Conservation (phyloP, 2,888 invertebrate species). For the Operophtera brumata region DNA sequence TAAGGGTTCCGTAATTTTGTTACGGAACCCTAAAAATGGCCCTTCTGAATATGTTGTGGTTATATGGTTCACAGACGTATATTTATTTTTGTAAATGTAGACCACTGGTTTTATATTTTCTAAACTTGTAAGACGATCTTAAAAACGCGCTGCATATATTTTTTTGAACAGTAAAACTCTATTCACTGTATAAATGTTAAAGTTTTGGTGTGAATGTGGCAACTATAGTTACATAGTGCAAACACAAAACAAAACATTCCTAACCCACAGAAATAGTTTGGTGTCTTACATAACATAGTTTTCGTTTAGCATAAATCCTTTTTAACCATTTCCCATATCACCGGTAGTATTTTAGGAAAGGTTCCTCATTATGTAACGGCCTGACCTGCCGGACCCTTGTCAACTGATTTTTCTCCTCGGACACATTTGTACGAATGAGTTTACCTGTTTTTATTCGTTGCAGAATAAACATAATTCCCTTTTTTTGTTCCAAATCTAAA, state of each 20-base stretch:
- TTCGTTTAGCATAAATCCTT: conserved; percentile 36
- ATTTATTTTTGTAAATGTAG: too few species aligned
- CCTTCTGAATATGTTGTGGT: too few species aligned
- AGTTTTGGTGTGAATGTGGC: not conserved
- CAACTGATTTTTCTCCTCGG: conserved; percentile 46
- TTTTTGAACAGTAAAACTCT: too few species aligned
- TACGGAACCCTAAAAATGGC: too few species aligned
- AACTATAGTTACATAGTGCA: conserved; percentile 3
- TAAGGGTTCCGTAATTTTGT: too few species aligned
- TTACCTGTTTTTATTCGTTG: conserved; percentile 27
- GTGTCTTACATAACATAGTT: conserved; percentile 32
- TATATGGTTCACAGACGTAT: too few species aligned
- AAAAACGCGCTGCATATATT: too few species aligned
- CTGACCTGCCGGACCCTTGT: conserved; percentile 47
- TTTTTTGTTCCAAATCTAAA: not conserved
- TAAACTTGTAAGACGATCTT: too few species aligned
- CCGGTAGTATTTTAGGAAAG: conserved; percentile 34
- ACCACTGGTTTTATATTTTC: too few species aligned
- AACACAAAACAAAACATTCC: conserved; percentile 13
- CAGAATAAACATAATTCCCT: not conserved
- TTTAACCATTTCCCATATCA: conserved; percentile 34
- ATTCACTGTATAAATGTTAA: too few species aligned
- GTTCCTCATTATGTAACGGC: conserved; percentile 36
- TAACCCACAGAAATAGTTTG: conserved; percentile 21
- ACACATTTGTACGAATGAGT: conserved; percentile 37